Conservation (phyloP, 2,888 invertebrate genomes). For the Volucella inanis region DNA sequence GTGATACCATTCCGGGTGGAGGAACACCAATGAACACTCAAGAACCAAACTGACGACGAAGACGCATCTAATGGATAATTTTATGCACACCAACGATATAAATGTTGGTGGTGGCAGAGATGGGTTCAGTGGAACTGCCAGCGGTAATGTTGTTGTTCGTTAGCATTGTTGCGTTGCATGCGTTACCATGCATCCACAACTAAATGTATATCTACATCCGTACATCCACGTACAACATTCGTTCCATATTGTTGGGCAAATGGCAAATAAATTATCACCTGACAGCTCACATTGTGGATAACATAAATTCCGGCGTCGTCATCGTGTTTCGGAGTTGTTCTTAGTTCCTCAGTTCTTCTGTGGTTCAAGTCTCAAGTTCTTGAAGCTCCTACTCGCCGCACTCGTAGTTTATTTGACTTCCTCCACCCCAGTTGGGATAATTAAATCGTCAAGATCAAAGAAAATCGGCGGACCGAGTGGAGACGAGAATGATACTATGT, state of each 20-base stretch:
- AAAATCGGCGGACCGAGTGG: constrained; percentile 65
- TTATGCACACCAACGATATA: constrained; percentile 48
- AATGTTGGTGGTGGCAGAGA: background rate
- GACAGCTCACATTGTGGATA: constrained; percentile 74
- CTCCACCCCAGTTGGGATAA: constrained; percentile 65
- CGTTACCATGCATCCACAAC: constrained; percentile 31
- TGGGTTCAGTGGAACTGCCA: background rate
- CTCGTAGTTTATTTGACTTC: constrained; percentile 52
- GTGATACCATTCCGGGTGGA: constrained; percentile 38
- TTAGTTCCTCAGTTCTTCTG: background rate
- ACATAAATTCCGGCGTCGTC: constrained; percentile 74
- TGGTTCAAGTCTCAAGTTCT: constrained; percentile 23
- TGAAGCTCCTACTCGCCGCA: constrained; percentile 39
- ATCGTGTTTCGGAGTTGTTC: constrained; percentile 21
- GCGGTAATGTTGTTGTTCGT: constrained; percentile 51
- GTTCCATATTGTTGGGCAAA: constrained; percentile 75
- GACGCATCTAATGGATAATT: constrained; percentile 69
- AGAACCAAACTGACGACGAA: background rate
- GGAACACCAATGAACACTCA: background rate
- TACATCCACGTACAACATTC: constrained; percentile 50
- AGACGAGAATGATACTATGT: constrained; percentile 49
- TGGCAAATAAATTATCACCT: constrained; percentile 75
- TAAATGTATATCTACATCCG: too few relatives aligned
- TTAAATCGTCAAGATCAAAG: constrained; percentile 75
- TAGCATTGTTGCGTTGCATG: constrained; percentile 72